Evolutionary conservation across 2,888 invertebrate species (phyloP), one percentile per base, ranked within the genome.

Genomic region (Volucella inflata): DNA sequence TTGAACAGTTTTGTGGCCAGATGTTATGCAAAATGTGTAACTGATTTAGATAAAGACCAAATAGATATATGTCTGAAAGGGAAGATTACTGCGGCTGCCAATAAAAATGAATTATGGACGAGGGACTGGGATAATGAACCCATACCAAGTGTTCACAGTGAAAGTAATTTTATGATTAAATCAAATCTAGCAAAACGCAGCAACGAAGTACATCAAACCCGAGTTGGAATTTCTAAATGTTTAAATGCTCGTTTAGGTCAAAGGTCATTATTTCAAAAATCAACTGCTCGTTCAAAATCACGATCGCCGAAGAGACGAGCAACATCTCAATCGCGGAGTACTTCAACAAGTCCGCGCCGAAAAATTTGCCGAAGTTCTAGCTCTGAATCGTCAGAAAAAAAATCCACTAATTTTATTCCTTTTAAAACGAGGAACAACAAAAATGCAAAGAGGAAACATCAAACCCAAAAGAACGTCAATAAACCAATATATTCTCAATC

Each of bases 61-160:
- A 97, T 99, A 80, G 98, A 98, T 91, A 97, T 97, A 87, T 97
- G 97, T 89, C 93, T 99, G 76, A 98, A 98, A 92, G 98, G 98
- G 48, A 97, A 98, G 93, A 96, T 99, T 87, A 98, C 97, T 68
- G 95, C 96, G 76, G 97, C 98, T 14, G 97, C 98, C 59, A 96
- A 96, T 90, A 96, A 96, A 89, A 97, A 97, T 87, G 96, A 96
- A 88, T 94, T 98, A 55, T 96, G 96, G 95, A 95, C 95, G 1
- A 96, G 97, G 90, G 97, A 99, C 93, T 99, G 99, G 99, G 96
- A 96, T 89, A 95, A 94, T 87, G 99, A 99, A 91, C 97, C 98
- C 40, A 94, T 99, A 88, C 99, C 99, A 51, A 96, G 95, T 92
- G 96, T 96, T 71, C 94, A 96, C 90, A 96, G 96, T 91, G 96